These are phyloP conservation scores for Cephalotes varians DNA, from an alignment of 2,888 invertebrate genomes.

Conservation along the genomic window DNA sequence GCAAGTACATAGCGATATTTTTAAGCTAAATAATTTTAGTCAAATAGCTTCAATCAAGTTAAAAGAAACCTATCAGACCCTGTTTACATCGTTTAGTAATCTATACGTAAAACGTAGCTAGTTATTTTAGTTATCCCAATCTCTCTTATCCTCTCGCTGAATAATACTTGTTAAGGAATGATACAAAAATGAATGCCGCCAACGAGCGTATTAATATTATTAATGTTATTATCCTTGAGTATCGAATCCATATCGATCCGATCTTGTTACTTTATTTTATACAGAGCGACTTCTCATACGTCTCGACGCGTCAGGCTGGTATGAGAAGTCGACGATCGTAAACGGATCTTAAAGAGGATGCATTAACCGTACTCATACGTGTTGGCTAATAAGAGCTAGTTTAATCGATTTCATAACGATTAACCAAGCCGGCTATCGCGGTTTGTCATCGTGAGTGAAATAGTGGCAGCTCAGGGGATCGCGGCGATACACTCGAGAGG, in stretches of 20 bases:
- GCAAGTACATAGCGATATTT: neutral
- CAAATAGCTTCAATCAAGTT: neutral
- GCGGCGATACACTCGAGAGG: neutral
- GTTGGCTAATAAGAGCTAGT: slow-evolving; percentile 47
- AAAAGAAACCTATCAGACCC: slow-evolving; percentile 38
- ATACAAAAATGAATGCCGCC: slow-evolving; percentile 34
- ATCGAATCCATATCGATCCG: slow-evolving; percentile 31
- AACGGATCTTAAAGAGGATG: slow-evolving; percentile 48
- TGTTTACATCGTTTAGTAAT: slow-evolving; percentile 34
- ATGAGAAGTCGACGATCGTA: slow-evolving; percentile 39
- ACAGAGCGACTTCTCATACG: slow-evolving; percentile 20
- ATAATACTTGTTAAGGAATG: slow-evolving; percentile 40
- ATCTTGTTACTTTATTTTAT: slow-evolving; percentile 35
- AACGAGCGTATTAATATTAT: slow-evolving; percentile 45
- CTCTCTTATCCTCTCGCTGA: neutral
- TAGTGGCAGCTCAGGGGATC: slow-evolving; percentile 20
- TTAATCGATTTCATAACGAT: slow-evolving; percentile 39
- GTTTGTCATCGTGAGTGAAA: slow-evolving; percentile 3
- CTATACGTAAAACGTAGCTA: slow-evolving; percentile 19
- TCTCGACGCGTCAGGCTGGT: neutral
- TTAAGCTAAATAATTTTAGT: slow-evolving; percentile 18
- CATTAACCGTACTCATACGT: slow-evolving; percentile 57
- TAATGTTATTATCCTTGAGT: slow-evolving; percentile 53
- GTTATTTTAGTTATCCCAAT: slow-evolving; percentile 24
- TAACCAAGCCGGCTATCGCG: slow-evolving; percentile 12